Evolutionary conservation across 2,888 invertebrate genomes (phyloP).

Genomic region (Yponomeuta malinellus): DNA sequence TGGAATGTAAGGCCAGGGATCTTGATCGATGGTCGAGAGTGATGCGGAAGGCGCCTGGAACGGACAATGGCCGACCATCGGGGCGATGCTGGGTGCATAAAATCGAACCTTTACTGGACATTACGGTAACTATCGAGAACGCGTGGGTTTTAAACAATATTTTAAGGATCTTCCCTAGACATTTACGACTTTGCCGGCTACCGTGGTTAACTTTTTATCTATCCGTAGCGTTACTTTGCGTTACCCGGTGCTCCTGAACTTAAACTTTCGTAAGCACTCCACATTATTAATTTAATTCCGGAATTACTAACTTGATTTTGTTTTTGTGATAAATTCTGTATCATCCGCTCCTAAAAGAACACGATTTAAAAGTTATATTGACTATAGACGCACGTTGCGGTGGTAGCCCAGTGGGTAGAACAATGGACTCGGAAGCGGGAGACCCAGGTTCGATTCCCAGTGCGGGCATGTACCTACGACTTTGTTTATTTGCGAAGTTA

Average conservation of each 20-base stretch:
- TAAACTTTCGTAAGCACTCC: no score
- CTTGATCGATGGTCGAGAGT: conserved; percentile 42
- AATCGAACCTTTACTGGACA: conserved; percentile 4
- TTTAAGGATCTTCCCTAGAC: not conserved
- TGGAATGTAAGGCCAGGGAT: conserved; percentile 42
- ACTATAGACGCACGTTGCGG: no score
- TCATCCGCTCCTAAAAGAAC: no score
- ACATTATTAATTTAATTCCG: no score
- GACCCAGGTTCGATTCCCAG: no score
- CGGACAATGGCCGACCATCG: conserved; percentile 62
- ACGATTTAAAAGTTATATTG: no score
- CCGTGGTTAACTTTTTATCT: not conserved
- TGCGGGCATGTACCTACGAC: no score
- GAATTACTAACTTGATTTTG: no score
- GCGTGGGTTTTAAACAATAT: conserved; percentile 5
- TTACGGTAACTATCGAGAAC: not conserved
- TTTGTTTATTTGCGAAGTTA: no score
- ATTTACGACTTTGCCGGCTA: not conserved
- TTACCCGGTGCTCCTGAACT: not conserved
- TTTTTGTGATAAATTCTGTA: no score
- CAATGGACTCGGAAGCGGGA: no score
- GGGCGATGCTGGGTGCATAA: conserved; percentile 9
- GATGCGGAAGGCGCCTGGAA: conserved; percentile 62
- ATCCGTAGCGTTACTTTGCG: not conserved
- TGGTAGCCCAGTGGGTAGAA: no score